Percentiles rank a stretch among this genome's conserved stretches.
phyloP scores from a whole-genome alignment of 1,140 invertebrate genomes.

The Bombus superbus region DNA sequence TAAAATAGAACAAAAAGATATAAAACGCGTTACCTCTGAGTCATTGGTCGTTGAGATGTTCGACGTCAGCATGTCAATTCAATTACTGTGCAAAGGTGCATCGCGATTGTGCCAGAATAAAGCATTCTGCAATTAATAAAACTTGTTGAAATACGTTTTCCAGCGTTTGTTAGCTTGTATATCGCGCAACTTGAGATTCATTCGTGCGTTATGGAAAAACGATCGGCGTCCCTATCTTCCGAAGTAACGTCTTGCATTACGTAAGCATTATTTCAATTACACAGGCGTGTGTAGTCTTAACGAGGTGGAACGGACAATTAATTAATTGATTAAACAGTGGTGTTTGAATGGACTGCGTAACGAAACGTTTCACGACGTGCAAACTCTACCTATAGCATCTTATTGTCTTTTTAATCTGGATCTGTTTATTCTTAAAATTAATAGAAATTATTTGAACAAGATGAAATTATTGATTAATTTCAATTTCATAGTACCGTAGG shows the following conservation, averaged over 20 bases:
- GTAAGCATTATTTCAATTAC: constrained; percentile 49
- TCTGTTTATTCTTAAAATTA: neutral
- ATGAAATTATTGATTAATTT: neutral
- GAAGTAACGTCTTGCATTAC: constrained; percentile 15
- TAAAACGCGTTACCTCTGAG: no score
- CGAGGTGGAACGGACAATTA: constrained; percentile 28
- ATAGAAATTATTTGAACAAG: neutral
- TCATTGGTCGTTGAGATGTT: neutral
- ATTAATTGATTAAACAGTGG: constrained; percentile 51
- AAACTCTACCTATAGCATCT: no score
- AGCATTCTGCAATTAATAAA: neutral
- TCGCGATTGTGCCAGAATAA: neutral
- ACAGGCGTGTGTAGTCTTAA: neutral
- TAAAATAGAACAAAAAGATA: neutral
- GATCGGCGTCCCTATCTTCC: constrained; percentile 2
- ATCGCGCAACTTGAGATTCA: neutral
- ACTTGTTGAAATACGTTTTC: neutral
- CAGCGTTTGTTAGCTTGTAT: neutral
- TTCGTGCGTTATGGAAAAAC: constrained; percentile 29
- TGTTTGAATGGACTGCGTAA: constrained; percentile 13
- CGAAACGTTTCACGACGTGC: neutral
- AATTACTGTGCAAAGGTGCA: neutral
- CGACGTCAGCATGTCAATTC: constrained; percentile 6
- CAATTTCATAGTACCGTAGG: neutral
- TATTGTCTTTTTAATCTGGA: neutral